Base-by-base conservation (phyloP, 35 echinoderm and acorn worm species). In the Lytechinus pictus region DNA sequence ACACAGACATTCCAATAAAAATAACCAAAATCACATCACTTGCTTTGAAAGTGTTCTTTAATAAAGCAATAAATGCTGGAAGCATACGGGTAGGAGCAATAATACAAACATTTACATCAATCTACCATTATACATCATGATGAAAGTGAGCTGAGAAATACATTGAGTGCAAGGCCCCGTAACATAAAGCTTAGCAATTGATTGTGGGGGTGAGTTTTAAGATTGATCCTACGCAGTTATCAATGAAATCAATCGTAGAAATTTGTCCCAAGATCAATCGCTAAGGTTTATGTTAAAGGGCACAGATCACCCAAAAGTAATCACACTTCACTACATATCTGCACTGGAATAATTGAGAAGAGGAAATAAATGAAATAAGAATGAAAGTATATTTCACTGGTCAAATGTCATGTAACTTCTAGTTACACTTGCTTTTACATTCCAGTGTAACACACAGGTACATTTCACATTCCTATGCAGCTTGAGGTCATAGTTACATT, bases 1-100 rank as follows among this genome's bases (percentile, higher is more conserved):
- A 44, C 33, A 44, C 33, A 1, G 33, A 44, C 33, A 13, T 9
- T 10, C 0, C 56, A 58, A 57, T 58, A 9, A 10, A 9, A 79
- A 79, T 24, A n/a, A 6, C 19, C 16, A 79, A 14, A 24, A 79
- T 79, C 19, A n/a, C 19, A 24, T 24, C 7, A 79, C n/a, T 79
- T 79, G 66, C 66, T 79, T 79, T 79, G 66, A 79, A 79, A 79
- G 66, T 79, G 66, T 79, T 79, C 4, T 79, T 79, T 79, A 79
- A 24, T 79, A 79, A 79, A 79, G 66, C 66, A 79, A 79, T 79
- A 79, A 79, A 14, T 79, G 66, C 19, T 79, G 66, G 66, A 79
- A 79, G 66, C 66, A 79, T 79, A 79, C n/a, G 66, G 66, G 66
- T 79, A 79, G 66, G n/a, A 24, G 66, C 66, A 79, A 79, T 44